These are phyloP conservation scores for Toxonevra muliebris DNA, from an alignment of 2,888 invertebrate species.

Conservation along the genomic window DNA sequence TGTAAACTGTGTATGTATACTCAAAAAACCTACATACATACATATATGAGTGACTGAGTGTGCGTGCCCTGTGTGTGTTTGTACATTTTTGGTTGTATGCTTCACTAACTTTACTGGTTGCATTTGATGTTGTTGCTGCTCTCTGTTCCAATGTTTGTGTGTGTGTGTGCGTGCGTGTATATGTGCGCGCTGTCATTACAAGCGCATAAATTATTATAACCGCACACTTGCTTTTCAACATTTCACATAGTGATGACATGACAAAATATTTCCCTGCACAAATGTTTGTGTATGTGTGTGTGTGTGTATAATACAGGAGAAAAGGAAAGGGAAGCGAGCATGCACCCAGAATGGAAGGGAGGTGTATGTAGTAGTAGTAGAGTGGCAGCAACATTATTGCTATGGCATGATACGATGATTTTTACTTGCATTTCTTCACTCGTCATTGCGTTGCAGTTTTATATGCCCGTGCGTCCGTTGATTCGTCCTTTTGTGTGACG, in stretches of 20 bases:
- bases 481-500: too few relatives aligned
- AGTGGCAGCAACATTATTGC: slow-evolving; percentile 18
- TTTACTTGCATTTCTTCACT: background rate
- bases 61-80: slow-evolving; percentile 5
- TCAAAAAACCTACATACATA: too few relatives aligned
- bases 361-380: background rate
- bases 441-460: background rate
- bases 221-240: slow-evolving; percentile 3
- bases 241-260: slow-evolving; percentile 21
- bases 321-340: too few relatives aligned
- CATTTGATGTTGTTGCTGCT: background rate
- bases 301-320: too few relatives aligned
- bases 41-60: background rate
- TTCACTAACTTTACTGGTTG: slow-evolving; percentile 16
- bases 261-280: slow-evolving; percentile 25
- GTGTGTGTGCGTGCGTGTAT: background rate
- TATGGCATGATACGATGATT: slow-evolving; percentile 4
- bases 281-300: slow-evolving; percentile 1
- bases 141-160: background rate
- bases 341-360: too few relatives aligned
- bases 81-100: slow-evolving; percentile 32
- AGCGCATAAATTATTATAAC: slow-evolving; percentile 14
- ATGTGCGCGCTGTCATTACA: slow-evolving; percentile 1
- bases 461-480: too few relatives aligned
- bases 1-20: too few relatives aligned